Conservation (phyloP, 2,113 vertebrate species). For the Speoplatyrhinus poulsoni region DNA sequence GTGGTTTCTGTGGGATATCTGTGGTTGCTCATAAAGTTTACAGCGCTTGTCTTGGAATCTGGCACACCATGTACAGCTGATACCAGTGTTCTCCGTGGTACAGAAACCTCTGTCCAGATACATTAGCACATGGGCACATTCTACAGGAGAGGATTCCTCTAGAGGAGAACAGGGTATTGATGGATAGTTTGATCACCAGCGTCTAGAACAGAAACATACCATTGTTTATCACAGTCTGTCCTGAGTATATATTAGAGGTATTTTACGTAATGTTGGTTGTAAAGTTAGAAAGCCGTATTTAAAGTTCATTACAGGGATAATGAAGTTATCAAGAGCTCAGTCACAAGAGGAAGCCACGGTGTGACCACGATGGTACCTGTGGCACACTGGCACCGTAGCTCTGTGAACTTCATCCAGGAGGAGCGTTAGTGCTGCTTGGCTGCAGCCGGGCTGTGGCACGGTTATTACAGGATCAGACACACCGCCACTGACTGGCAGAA, state of each 20-base stretch:
- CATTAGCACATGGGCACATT: too few species aligned
- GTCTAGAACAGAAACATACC: too few species aligned
- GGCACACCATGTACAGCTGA: too few species aligned
- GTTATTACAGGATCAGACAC: conserved; percentile 53
- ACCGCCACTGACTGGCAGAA: conserved; percentile 60
- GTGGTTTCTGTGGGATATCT: not conserved
- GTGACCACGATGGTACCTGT: conserved; percentile 26
- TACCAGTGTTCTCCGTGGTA: too few species aligned
- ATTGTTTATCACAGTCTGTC: too few species aligned
- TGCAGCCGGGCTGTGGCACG: conserved; percentile 60
- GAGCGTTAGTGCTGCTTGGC: conserved; percentile 64
- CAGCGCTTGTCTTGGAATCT: not conserved
- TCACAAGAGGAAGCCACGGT: conserved; percentile 22
- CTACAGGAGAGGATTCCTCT: too few species aligned
- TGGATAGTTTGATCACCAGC: too few species aligned
- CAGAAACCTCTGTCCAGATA: too few species aligned
- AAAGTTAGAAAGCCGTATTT: not conserved
- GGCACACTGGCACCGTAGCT: conserved; percentile 26
- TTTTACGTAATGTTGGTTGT: not conserved
- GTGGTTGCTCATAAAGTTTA: not conserved
- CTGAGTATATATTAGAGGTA: not conserved
- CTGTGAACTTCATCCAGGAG: conserved; percentile 43
- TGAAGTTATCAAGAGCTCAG: conserved; percentile 33
- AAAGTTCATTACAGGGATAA: conserved; percentile 18
- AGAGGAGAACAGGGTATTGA: too few species aligned